Percentiles rank a stretch among this genome's conserved stretches.
phyloP scores from a whole-genome alignment of 1,140 invertebrate species.

The Aleiodes sp. region DNA sequence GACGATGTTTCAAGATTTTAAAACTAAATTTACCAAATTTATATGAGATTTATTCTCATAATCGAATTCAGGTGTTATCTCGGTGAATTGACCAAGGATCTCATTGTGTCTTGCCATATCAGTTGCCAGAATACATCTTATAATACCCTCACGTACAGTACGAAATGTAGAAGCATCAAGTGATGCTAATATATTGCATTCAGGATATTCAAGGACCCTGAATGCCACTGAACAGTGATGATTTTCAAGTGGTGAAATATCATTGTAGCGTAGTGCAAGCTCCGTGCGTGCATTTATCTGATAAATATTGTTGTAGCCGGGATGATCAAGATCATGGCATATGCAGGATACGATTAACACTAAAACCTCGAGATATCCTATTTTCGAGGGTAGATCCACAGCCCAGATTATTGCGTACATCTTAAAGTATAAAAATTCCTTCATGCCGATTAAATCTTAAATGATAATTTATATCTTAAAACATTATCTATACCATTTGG shows the following conservation, averaged over 20 bases:
- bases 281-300: conserved; percentile 90
- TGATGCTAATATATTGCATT: conserved; percentile 82
- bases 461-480: no score
- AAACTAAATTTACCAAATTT: conserved; percentile 74
- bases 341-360: conserved; percentile 85
- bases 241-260: conserved; percentile 89
- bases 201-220: conserved; percentile 78
- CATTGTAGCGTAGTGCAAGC: conserved; percentile 86
- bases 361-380: conserved; percentile 80
- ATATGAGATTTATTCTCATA: conserved; percentile 79
- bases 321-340: conserved; percentile 92
- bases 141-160: conserved; percentile 81
- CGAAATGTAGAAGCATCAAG: conserved; percentile 72
- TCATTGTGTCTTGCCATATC: conserved; percentile 91
- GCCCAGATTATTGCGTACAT: conserved; percentile 88
- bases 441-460: neutral
- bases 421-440: conserved; percentile 59
- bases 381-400: conserved; percentile 74
- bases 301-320: conserved; percentile 90
- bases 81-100: conserved; percentile 81
- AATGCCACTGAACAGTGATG: conserved; percentile 91
- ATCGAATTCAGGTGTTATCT: conserved; percentile 77
- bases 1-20: conserved; percentile 19
- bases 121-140: conserved; percentile 85
- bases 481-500: conserved; percentile 80